Evolutionary conservation across 1,140 invertebrate species (phyloP), one percentile per base, ranked within the genome.

Genomic region (Heliconius hewitsoni): DNA sequence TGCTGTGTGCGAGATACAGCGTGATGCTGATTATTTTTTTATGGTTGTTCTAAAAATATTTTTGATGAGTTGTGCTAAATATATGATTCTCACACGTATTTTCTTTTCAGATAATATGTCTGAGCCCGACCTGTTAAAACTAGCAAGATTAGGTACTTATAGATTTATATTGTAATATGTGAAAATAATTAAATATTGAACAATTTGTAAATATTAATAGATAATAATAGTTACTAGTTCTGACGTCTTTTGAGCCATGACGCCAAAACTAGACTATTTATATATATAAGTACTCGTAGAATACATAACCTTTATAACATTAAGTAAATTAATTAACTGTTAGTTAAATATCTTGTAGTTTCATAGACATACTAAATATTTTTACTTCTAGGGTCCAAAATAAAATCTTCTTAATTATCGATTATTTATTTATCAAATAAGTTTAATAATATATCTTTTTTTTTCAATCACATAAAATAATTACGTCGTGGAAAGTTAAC

Each of bases 191-290:
- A 30, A 27, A 5, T 66, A 66, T 30, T 0, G 9, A 30, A 66
- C 1, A 3, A 30, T 66, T 11, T 66, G 60, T 66, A 66, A 66
- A 66, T 66, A 66, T 55, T 23, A 11, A 60, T 13, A 37, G 34
- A 0, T 37, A 27, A 0, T 23, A 60, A 13, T 2, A 30, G 11
- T 9, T 34, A 50, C 85, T 89, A 90, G 90, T 89, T 80, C 85
- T 89, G 86, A 85, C 84, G 90, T 92, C 91, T 89, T 78, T 86
- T 92, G 91, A 93, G 91, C 91, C 91, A 77, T 83, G 91, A 90
- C 89, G 88, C 86, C 85, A 90, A 85, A 89, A 87, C 88, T 93
- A 88, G 84, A 74, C 13, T 4, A 1, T 66, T 30, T 6, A 30
- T 30, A 30, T 30, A 30, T 30, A 30, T 30, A 30, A 2, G 30